Percentiles rank a stretch among this genome's conserved stretches.
Evolutionary conservation across 2,113 vertebrate species (phyloP).

Genomic region (Lepus timidus): DNA sequence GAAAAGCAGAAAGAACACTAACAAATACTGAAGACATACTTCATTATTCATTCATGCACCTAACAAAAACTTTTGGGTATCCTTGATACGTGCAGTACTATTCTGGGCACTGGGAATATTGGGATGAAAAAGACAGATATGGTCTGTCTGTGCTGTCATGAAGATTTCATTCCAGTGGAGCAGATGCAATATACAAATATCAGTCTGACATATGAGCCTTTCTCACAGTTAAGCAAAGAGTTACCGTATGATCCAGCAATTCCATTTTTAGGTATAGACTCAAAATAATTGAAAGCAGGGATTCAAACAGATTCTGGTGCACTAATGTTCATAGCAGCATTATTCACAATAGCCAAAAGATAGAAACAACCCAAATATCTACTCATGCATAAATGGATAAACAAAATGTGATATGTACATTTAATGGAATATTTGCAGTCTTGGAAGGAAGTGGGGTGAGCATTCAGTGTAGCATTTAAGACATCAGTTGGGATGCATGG

Average conservation of each 20-base stretch:
- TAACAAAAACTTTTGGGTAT: neutral
- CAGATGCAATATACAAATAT: neutral
- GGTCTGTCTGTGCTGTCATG: neutral
- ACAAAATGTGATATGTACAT: neutral
- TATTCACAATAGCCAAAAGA: neutral
- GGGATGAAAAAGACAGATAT: neutral
- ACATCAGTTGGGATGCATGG: no score
- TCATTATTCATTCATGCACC: neutral
- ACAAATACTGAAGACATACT: neutral
- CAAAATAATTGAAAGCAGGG: neutral
- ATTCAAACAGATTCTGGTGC: neutral
- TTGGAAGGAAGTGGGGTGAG: no score
- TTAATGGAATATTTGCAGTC: neutral
- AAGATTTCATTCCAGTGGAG: neutral
- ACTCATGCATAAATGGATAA: neutral
- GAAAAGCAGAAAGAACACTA: neutral
- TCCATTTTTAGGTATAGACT: neutral
- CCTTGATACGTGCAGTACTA: neutral
- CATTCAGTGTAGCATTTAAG: no score
- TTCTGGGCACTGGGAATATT: neutral
- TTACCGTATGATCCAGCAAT: neutral
- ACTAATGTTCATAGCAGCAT: neutral
- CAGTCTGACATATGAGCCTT: neutral
- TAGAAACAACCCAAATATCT: neutral
- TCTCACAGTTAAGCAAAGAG: constrained; percentile 30